A percentile compares a stretch with the other conserved stretches of the same genome.
Conservation (phyloP, 1,140 invertebrate species). For the Neomicropteryx cornuta region DNA sequence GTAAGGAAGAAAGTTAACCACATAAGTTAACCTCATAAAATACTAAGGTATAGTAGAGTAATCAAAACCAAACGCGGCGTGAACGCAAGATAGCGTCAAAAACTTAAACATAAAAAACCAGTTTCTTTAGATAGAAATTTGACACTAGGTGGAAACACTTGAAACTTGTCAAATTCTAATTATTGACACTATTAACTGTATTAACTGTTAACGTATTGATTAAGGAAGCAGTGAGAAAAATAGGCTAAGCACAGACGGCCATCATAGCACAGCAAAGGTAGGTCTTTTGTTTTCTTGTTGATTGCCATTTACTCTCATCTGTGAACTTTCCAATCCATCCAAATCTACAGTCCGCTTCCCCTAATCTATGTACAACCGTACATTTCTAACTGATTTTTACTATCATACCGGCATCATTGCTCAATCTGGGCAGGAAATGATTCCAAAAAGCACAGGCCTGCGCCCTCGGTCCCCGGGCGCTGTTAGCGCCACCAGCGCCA, state of each 20-base stretch:
- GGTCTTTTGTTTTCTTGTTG: slow-evolving; percentile 13
- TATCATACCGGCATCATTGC: slow-evolving; percentile 55
- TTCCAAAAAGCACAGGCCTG: slow-evolving; percentile 93
- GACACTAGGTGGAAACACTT: too few relatives aligned
- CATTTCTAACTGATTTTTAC: background rate
- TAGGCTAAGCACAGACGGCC: slow-evolving; percentile 1
- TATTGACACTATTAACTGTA: too few relatives aligned
- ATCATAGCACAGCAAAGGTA: slow-evolving; percentile 1
- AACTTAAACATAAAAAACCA: too few relatives aligned
- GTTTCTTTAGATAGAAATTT: too few relatives aligned
- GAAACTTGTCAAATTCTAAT: too few relatives aligned
- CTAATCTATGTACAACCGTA: background rate
- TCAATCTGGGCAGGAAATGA: slow-evolving; percentile 77
- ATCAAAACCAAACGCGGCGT: too few relatives aligned
- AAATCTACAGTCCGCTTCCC: background rate
- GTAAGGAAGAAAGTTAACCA: background rate
- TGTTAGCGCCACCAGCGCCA: slow-evolving; percentile 48
- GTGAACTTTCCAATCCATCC: background rate
- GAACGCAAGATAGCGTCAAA: too few relatives aligned
- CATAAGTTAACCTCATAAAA: background rate
- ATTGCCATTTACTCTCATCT: background rate
- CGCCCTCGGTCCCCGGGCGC: slow-evolving; percentile 69
- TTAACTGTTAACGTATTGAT: too few relatives aligned
- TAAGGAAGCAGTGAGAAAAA: too few relatives aligned
- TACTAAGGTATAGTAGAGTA: background rate